Evolutionary conservation across 2,113 vertebrate species (phyloP).

Genomic region (Hyaena hyaena): DNA sequence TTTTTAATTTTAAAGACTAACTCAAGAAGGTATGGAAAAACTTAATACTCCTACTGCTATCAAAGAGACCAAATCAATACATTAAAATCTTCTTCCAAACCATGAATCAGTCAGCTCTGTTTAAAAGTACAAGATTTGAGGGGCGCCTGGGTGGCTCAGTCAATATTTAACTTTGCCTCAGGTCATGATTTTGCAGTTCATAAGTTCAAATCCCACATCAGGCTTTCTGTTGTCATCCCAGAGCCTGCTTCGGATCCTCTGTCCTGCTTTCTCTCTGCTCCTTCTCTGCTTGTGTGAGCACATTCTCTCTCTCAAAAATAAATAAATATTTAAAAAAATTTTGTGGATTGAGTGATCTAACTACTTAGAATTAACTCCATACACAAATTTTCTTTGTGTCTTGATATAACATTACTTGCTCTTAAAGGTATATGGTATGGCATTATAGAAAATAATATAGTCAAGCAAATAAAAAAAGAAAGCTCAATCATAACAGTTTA

Average conservation of each 20-base stretch:
- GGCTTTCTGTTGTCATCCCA: too few species aligned
- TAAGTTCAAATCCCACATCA: too few species aligned
- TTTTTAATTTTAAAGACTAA: neutral
- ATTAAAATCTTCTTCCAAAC: neutral
- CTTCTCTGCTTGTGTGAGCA: too few species aligned
- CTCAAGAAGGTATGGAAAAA: neutral
- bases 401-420: neutral
- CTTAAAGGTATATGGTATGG: neutral
- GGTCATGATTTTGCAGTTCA: too few species aligned
- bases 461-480: neutral
- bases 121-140: neutral
- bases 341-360: neutral
- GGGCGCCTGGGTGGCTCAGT: too few species aligned
- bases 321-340: neutral
- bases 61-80: neutral
- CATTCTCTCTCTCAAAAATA: too few species aligned
- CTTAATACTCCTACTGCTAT: neutral
- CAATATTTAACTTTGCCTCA: too few species aligned
- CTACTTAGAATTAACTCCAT: neutral
- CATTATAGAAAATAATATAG: neutral
- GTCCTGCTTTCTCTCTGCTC: too few species aligned
- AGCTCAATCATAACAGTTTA: neutral
- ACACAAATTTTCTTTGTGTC: neutral
- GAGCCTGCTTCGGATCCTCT: too few species aligned
- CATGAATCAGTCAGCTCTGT: neutral